phyloP scores from a whole-genome alignment of 2,888 invertebrate genomes.

The Phaedon cochleariae region DNA sequence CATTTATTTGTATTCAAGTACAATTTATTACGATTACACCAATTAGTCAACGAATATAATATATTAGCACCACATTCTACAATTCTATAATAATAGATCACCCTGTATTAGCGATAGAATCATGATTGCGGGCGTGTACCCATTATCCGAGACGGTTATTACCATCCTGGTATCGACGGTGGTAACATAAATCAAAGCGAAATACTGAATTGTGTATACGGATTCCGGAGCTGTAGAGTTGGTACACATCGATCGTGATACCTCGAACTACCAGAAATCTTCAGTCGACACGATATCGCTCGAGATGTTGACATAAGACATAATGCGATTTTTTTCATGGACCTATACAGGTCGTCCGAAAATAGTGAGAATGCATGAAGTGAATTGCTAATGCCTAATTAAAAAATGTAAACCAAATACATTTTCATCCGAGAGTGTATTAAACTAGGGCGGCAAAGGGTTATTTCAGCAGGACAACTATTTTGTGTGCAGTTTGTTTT shows the following conservation, averaged over 20 bases:
- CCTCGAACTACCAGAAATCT: slow-evolving; percentile 58
- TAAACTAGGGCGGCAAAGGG: no score
- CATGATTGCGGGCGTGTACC: not conserved
- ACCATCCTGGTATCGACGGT: slow-evolving; percentile 14
- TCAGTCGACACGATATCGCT: slow-evolving; percentile 37
- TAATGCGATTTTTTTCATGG: not conserved
- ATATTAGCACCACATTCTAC: no score
- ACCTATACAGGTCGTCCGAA: no score
- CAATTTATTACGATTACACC: slow-evolving; percentile 3
- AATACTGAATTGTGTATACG: slow-evolving; percentile 53
- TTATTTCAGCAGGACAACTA: no score
- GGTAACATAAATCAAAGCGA: slow-evolving; percentile 55
- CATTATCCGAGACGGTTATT: not conserved
- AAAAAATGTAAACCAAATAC: no score
- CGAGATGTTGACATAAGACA: not conserved
- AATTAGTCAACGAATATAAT: not conserved
- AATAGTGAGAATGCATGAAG: no score
- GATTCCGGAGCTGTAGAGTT: slow-evolving; percentile 58
- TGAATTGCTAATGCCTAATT: no score
- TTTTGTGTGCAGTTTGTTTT: no score
- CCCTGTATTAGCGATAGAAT: not conserved
- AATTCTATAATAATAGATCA: no score
- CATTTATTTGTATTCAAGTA: slow-evolving; percentile 5
- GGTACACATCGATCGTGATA: slow-evolving; percentile 59
- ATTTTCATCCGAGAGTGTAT: no score